Percentiles rank a stretch among this genome's conserved stretches.
phyloP scores from a whole-genome alignment of 2,888 invertebrate genomes.

The Microplitis manilae region DNA sequence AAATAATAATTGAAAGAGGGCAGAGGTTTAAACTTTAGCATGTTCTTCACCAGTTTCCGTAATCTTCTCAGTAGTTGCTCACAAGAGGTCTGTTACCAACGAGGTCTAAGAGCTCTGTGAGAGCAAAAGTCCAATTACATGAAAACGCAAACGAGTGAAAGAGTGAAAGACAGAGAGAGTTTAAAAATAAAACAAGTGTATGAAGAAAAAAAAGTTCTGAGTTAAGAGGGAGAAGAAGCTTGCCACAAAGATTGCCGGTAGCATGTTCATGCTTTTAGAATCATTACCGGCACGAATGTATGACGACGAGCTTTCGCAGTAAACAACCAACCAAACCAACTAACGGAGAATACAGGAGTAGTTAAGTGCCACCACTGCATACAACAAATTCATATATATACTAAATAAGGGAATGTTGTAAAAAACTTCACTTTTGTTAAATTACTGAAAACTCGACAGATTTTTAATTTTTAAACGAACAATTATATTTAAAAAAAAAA shows the following conservation, averaged over 20 bases:
- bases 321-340: slow-evolving; percentile 4
- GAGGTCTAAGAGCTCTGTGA: slow-evolving; percentile 7
- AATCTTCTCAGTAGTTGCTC: slow-evolving; percentile 7
- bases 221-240: slow-evolving; percentile 1
- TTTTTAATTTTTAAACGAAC: no score
- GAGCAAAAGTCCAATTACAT: slow-evolving; percentile 37
- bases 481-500: no score
- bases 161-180: background rate
- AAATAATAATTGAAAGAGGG: no score
- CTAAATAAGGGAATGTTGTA: slow-evolving; percentile 29
- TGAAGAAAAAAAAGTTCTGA: background rate
- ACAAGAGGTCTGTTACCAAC: background rate
- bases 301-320: slow-evolving; percentile 18
- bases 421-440: background rate
- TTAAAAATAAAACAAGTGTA: background rate
- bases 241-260: slow-evolving; percentile 50
- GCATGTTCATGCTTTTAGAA: slow-evolving; percentile 55
- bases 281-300: slow-evolving; percentile 58
- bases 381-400: slow-evolving; percentile 11
- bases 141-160: slow-evolving; percentile 19
- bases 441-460: no score
- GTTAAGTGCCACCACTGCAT: slow-evolving; percentile 16
- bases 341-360: slow-evolving; percentile 24
- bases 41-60: slow-evolving; percentile 4
- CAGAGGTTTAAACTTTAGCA: slow-evolving; percentile 8